Base-by-base conservation (phyloP, 2,113 vertebrate genomes). In the Lamprologus callipterus region DNA sequence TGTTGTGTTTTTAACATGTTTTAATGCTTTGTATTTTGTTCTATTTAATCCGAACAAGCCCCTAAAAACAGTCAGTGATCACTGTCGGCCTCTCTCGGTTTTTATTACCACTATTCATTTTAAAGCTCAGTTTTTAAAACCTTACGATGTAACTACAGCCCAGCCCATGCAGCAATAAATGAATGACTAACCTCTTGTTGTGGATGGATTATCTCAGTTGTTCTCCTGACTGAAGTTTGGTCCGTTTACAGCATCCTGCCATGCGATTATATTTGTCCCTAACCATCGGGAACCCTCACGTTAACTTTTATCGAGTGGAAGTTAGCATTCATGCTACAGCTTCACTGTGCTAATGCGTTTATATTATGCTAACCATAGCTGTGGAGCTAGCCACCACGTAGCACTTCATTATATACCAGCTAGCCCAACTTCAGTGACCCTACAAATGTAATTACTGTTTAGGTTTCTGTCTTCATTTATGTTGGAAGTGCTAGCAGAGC, bases 251-350 rank as follows among this genome's bases (percentile, higher is more conserved):
- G 9, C 16, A 2, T 63, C 16, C 58, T 63, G 31, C 58, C 1
- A 63, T n/a, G 4, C 3, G 0, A 63, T 10, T 0, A 11, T 1
- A 65, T 65, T 12, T 63, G 31, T 35, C 31, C 31, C 31, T n/a
- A 63, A 35, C 58, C 58, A 63, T n/a, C 1, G 0, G 31, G 17
- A 35, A 60, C 26, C 0, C 14, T 60, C 0, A 60, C 3, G 8
- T 60, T 60, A 60, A 60, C 14, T 17, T 60, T 60, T 31, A 31
- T 31, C 1, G 2, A 31, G 26, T 3, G 8, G 14, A 31, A 17
- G 8, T 60, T 60, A 17, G 57, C 26, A 9, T 58, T 58, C 57
- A 58, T 31, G 0, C 57, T 60, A 6, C 0, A 17, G 28, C 57
- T 17, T 58, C 14, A 9, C 26, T 58, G 7, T 57, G 55, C 55